These are phyloP conservation scores for Apteryx owenii DNA, from an alignment of 2,113 vertebrate species.

Conservation along the genomic window DNA sequence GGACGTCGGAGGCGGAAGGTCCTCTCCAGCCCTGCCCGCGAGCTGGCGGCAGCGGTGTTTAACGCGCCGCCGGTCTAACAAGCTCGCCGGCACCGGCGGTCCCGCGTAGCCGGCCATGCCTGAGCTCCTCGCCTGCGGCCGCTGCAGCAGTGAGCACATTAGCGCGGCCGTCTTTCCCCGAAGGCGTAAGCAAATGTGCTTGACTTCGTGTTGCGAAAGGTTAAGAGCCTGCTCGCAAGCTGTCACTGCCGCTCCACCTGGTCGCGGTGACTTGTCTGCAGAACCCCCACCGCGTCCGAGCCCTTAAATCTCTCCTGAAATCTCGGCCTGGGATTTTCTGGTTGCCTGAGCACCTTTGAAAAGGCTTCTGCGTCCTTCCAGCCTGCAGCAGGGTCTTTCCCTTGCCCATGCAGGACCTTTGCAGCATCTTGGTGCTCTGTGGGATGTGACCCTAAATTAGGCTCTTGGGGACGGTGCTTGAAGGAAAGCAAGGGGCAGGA, in stretches of 20 bases:
- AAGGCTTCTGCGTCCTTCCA: neutral
- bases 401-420: accelerated
- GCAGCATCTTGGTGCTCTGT: too few relatives aligned
- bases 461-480: neutral
- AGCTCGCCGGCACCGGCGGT: accelerated
- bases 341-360: neutral
- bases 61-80: neutral
- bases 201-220: accelerated
- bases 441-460: neutral
- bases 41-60: neutral
- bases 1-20: neutral
- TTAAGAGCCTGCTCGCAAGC: neutral
- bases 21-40: neutral
- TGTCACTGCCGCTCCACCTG: neutral
- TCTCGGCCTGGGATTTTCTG: neutral
- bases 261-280: neutral
- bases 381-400: neutral
- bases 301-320: neutral
- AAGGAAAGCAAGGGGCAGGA: neutral
- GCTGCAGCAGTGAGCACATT: accelerated
- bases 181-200: accelerated
- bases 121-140: neutral
- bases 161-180: accelerated
- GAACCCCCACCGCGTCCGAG: accelerated
- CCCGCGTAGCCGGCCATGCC: neutral